Percentiles rank a stretch among this genome's conserved stretches.
Conservation (phyloP, 2,888 invertebrate genomes). For the Dendrolimus houi region DNA sequence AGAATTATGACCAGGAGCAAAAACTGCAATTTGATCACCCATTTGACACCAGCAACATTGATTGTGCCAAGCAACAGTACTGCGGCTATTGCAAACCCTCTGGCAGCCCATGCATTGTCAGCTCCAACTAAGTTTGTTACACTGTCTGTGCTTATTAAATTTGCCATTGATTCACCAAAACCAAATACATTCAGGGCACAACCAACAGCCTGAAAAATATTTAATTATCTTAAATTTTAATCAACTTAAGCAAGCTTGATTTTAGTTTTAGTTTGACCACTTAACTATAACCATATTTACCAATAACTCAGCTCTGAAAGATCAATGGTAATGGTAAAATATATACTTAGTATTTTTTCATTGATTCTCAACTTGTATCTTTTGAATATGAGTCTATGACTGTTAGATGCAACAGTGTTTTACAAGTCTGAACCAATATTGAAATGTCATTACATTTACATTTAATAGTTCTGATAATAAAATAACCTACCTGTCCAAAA, state of each 20-base stretch:
- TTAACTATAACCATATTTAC: no score
- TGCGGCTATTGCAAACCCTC: constrained; percentile 91
- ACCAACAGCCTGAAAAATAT: constrained; percentile 86
- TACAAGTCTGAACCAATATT: no score
- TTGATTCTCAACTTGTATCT: no score
- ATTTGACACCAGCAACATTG: constrained; percentile 97
- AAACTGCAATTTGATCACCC: constrained; percentile 98
- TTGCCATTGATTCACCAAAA: constrained; percentile 97
- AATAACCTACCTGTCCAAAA: constrained; percentile 88
- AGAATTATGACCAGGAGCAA: constrained; percentile 89
- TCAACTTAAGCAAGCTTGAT: no score
- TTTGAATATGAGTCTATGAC: no score
- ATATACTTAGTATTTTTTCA: no score
- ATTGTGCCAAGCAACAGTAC: constrained; percentile 91
- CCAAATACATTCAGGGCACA: constrained; percentile 97
- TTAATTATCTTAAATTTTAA: not conserved
- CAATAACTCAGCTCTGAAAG: no score
- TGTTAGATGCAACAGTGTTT: no score
- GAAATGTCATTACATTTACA: no score
- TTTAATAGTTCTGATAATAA: no score
- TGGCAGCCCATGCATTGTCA: constrained; percentile 86
- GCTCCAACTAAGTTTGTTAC: constrained; percentile 30
- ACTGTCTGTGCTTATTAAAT: constrained; percentile 83
- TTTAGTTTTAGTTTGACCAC: no score
- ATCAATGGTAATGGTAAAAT: no score